Base-by-base conservation (phyloP, 2,797 vertebrate species). In the Valencia hispanica region DNA sequence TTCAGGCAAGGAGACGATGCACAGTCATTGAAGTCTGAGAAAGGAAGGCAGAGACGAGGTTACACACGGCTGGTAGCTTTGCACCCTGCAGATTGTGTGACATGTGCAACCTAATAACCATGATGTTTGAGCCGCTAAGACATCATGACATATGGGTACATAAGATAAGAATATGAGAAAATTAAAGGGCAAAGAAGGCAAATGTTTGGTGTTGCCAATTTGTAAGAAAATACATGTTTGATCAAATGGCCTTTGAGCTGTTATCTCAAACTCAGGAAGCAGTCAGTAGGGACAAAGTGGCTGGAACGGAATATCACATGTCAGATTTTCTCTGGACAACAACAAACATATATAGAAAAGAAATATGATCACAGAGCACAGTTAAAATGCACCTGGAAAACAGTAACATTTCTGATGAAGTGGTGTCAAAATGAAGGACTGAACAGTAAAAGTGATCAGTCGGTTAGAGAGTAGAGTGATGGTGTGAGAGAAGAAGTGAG, bases 1-100 rank as follows among this genome's bases (percentile, higher is more conserved):
- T 96, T 96, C 77, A 91, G 84, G 84, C 96, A 96, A 0, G 95
- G 95, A 22, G 90, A 89, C 2, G 92, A 95, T 4, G 82, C 82
- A 78, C 96, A 96, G 82, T 95, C 95, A 70, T 96, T 94, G 85
- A 94, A 90, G 71, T 96, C 95, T 96, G 86, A 82, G 74, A 70
- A 81, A 86, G 75, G 74, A 51, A 89, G 66, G 86, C 57, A 76
- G 51, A 80, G 36, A 63, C 76, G 30, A 61, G 15, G 70, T 78
- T 76, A 69, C 41, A 45, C 1, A 20, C 15, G 14, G 73, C n/a
- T 72, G 39, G 39, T 65, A 27, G 22, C 55, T 84, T 80, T 68
- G 41, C 81, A 47, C 47, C 9, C 20, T 39, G 45, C 68, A 84
- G 66, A 85, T 45, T 75, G 71, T 53, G 68, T 50, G 50, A 77